Percentiles rank a stretch among this genome's conserved stretches.
phyloP scores from a whole-genome alignment of 2,113 vertebrate genomes.

The Macquaria ambigua region DNA sequence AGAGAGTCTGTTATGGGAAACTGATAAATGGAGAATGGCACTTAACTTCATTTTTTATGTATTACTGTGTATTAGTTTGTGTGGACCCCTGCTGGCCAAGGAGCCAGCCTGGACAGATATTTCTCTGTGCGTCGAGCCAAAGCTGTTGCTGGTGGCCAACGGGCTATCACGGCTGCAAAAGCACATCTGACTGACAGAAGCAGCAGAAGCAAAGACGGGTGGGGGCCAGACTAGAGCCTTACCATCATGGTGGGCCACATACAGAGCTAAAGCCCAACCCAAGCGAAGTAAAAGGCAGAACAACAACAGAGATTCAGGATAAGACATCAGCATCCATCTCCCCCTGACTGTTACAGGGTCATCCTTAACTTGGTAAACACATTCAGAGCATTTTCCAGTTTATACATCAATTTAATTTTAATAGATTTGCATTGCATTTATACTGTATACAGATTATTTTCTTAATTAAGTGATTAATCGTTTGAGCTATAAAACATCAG shows the following conservation, averaged over 20 bases:
- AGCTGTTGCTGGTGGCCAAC: constrained; percentile 40
- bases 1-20: not conserved
- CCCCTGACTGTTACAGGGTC: not conserved
- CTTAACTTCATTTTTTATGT: not conserved
- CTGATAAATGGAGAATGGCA: not conserved
- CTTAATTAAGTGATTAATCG: not conserved
- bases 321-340: constrained; percentile 45
- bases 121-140: not conserved
- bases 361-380: constrained; percentile 13
- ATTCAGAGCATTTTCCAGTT: constrained; percentile 37
- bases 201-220: constrained; percentile 67
- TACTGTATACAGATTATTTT: not conserved
- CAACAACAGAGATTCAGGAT: constrained; percentile 74
- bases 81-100: constrained; percentile 68
- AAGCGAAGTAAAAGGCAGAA: constrained; percentile 74
- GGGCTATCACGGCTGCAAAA: constrained; percentile 47
- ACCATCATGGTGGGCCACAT: constrained; percentile 87
- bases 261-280: constrained; percentile 82
- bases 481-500: not conserved
- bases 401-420: not conserved
- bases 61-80: constrained; percentile 12
- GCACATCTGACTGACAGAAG: constrained; percentile 75
- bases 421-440: not conserved
- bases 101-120: constrained; percentile 36
- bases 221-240: constrained; percentile 75